Evolutionary conservation across 2,888 invertebrate genomes (phyloP).

Genomic region (Volucella bombylans): DNA sequence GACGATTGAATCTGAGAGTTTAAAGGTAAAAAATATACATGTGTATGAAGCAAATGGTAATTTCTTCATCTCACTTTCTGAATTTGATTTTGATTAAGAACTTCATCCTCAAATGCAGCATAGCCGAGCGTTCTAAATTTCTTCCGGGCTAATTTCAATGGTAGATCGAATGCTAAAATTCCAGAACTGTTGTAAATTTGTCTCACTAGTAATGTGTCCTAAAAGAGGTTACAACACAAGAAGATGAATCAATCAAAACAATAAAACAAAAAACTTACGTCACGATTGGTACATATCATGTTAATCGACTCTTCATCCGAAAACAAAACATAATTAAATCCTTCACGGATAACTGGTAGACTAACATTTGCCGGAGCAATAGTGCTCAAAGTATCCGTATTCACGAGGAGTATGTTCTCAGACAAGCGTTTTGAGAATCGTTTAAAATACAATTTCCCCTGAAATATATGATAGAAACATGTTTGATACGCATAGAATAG

Average conservation of each 20-base stretch:
- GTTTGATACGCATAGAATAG: constrained; percentile 10
- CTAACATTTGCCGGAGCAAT: constrained; percentile 82
- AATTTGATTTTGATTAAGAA: constrained; percentile 82
- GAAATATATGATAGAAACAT: constrained; percentile 76
- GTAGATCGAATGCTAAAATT: constrained; percentile 84
- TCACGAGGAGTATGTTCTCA: constrained; percentile 82
- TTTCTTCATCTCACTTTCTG: constrained; percentile 76
- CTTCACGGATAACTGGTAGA: constrained; percentile 80
- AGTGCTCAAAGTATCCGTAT: constrained; percentile 83
- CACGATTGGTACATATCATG: constrained; percentile 90
- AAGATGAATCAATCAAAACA: constrained; percentile 26
- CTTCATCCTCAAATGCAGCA: constrained; percentile 88
- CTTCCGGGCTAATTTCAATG: constrained; percentile 90
- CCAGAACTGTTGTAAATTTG: constrained; percentile 84
- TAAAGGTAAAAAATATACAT: neutral
- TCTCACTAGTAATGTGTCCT: constrained; percentile 92
- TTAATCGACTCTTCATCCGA: constrained; percentile 91
- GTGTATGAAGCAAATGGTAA: neutral
- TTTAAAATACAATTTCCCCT: constrained; percentile 92
- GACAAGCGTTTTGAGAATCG: constrained; percentile 83
- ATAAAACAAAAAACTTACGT: constrained; percentile 84
- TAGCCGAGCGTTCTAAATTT: constrained; percentile 90
- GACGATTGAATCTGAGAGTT: constrained; percentile 83
- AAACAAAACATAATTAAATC: constrained; percentile 83
- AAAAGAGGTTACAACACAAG: constrained; percentile 47